A percentile compares a stretch with the other conserved stretches of the same genome.
Evolutionary conservation across 2,888 invertebrate species (phyloP).

Genomic region (Dryocosmus kuriphilus): DNA sequence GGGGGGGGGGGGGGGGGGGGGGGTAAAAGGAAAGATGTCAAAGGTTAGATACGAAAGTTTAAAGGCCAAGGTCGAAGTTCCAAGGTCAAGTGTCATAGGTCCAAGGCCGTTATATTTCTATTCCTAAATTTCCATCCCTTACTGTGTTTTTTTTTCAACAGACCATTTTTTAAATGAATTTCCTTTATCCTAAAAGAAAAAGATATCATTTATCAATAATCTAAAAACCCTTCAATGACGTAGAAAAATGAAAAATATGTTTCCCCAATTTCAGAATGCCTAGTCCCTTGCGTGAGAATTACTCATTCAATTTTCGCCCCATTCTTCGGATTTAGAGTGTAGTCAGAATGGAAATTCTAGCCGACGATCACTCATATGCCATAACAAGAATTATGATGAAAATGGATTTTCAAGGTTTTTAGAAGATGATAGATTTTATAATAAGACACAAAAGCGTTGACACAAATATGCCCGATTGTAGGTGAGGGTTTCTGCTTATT

Average conservation of each 20-base stretch:
- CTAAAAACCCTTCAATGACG: background rate
- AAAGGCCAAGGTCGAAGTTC: no score
- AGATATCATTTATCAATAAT: no score
- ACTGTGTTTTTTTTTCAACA: no score
- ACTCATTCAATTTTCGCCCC: background rate
- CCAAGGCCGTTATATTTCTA: no score
- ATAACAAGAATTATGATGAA: background rate
- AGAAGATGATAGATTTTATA: background rate
- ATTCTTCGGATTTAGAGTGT: background rate
- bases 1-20: no score
- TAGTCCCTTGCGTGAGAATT: background rate
- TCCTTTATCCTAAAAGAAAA: no score
- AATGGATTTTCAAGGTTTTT: background rate
- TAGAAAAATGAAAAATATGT: background rate
- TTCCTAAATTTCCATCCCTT: no score
- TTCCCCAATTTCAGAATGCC: background rate
- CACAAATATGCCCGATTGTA: background rate
- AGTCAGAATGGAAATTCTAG: background rate
- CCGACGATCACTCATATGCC: background rate
- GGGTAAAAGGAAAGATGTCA: no score
- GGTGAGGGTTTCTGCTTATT: constrained; percentile 2
- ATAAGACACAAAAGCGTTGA: background rate
- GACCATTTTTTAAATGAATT: no score
- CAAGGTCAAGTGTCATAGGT: no score
- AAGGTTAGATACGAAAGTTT: no score